Evolutionary conservation across 2,113 vertebrate genomes (phyloP).

Genomic region (Tragelaphus imberbis): DNA sequence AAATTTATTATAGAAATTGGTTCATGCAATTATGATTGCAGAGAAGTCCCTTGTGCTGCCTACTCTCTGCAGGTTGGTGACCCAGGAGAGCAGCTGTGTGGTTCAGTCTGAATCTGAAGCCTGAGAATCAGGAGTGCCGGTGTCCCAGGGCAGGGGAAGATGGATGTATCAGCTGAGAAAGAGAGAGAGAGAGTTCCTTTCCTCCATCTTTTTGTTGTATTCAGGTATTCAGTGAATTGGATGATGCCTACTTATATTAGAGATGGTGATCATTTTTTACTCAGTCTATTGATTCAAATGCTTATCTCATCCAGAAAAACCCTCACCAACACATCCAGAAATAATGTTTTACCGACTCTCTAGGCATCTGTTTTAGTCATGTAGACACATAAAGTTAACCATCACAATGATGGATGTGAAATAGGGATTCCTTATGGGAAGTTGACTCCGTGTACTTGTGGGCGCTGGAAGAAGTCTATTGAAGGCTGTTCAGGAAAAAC

Average conservation of each 20-base stretch:
- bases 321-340: neutral
- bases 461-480: no score
- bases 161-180: neutral
- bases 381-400: neutral
- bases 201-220: neutral
- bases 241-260: neutral
- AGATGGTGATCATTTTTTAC: neutral
- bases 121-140: neutral
- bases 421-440: neutral
- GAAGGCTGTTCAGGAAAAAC: neutral
- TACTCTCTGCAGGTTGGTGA: no score
- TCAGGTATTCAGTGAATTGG: no score
- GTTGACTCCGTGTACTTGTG: accelerated
- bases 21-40: neutral
- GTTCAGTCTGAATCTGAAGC: neutral
- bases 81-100: neutral
- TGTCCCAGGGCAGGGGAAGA: neutral
- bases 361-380: neutral
- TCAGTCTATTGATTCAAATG: neutral
- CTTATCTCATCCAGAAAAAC: neutral
- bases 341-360: neutral
- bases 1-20: neutral
- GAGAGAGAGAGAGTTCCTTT: neutral
- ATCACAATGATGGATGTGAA: neutral
- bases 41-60: neutral